Evolutionary conservation across 2,888 invertebrate genomes (phyloP).

Genomic region (Sthenelais limicola): DNA sequence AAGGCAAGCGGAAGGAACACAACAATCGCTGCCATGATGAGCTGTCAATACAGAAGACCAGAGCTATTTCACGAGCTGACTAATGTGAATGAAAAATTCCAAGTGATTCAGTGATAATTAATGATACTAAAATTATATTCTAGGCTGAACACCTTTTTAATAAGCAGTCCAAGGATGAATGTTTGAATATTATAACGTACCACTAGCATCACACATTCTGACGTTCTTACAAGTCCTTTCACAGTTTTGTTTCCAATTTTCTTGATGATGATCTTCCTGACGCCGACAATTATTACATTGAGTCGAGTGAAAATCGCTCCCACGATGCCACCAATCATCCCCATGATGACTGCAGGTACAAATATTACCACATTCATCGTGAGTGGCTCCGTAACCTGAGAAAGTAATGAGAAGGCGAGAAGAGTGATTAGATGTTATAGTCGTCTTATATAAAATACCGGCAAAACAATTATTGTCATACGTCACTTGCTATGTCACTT

Average conservation of each 20-base stretch:
- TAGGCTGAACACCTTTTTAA: too few species aligned
- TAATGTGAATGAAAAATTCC: too few species aligned
- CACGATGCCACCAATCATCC: conserved; percentile 61
- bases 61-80: not conserved
- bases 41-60: conserved; percentile 36
- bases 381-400: conserved; percentile 51
- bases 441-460: too few species aligned
- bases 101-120: too few species aligned
- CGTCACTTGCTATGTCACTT: too few species aligned
- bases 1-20: conserved; percentile 51
- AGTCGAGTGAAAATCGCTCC: conserved; percentile 57
- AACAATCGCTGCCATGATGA: conserved; percentile 48
- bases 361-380: conserved; percentile 59
- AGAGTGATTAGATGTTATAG: too few species aligned
- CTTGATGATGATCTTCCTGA: not conserved
- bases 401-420: conserved; percentile 1
- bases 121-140: too few species aligned
- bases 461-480: too few species aligned
- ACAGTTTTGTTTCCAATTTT: conserved; percentile 3
- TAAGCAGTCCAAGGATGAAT: not conserved
- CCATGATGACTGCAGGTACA: conserved; percentile 60
- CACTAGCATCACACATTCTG: conserved; percentile 47
- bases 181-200: conserved; percentile 42
- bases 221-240: conserved; percentile 39
- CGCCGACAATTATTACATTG: conserved; percentile 34